These are phyloP conservation scores for Escarpia spicata DNA, from an alignment of 2,888 invertebrate species.

Conservation along the genomic window DNA sequence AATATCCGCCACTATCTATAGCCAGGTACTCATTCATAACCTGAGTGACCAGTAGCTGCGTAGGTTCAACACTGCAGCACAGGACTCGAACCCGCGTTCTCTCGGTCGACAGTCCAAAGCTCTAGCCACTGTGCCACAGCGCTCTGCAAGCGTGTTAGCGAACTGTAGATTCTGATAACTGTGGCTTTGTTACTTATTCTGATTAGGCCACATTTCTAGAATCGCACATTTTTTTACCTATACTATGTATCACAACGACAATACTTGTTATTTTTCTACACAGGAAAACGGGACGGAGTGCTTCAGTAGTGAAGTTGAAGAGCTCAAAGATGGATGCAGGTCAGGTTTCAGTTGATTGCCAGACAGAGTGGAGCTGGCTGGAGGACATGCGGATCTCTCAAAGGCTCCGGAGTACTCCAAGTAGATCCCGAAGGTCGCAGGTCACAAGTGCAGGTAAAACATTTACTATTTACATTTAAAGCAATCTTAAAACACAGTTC, in stretches of 20 bases:
- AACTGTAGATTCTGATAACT: neutral
- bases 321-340: neutral
- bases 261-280: neutral
- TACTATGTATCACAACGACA: neutral
- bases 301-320: neutral
- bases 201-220: neutral
- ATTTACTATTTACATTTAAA: neutral
- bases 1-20: too few species aligned
- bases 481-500: neutral
- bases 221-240: neutral
- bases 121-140: too few species aligned
- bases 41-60: too few species aligned
- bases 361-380: slow-evolving; percentile 41
- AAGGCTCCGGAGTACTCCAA: neutral
- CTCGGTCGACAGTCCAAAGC: too few species aligned
- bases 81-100: too few species aligned
- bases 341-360: slow-evolving; percentile 34
- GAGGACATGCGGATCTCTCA: slow-evolving; percentile 35
- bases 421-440: neutral
- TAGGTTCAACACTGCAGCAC: too few species aligned
- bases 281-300: neutral
- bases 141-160: too few species aligned
- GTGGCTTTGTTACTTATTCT: neutral
- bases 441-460: neutral
- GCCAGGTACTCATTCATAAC: too few species aligned